Base-by-base conservation (phyloP, 2,797 vertebrate genomes). In the Strix occidentalis region DNA sequence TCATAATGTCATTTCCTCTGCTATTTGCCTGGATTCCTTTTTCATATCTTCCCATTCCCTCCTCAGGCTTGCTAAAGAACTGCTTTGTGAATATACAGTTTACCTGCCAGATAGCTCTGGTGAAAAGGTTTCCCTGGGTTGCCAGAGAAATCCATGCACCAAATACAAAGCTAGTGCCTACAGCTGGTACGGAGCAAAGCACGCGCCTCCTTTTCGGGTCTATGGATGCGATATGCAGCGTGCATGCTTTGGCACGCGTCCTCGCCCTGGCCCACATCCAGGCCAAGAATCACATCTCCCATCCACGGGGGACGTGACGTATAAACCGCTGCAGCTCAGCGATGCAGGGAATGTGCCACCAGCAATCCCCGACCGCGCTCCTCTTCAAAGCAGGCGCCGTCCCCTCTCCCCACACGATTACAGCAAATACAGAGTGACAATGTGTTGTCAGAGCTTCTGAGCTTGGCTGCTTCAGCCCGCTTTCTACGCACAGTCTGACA, bases 1-100 rank as follows among this genome's bases (percentile, higher is more conserved):
- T 95, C 79, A 71, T 75, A 80, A 87, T 89, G 82, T 94, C 94
- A 96, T 93, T 96, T 97, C 95, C 89, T 92, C 85, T 95, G 93
- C 82, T 95, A 24, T 93, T 92, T 75, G 70, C 86, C 77, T 20
- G 21, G 70, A 87, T 94, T 97, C 86, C 77, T 90, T 78, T 95
- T 69, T 79, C 60, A 8, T n/a, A 39, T 37, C 77, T 90, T 96
- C 83, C 85, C 72, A 28, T 71, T 80, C 65, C 60, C 14, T 81
- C 77, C 61, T 87, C 66, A 39, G 68, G 33, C 64, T 63, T 37
- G 39, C 75, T 45, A 54, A 45, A 89, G 77, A 88, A 13, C 8
- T 25, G 37, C 82, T 75, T 51, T 58, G 56, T 81, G 87, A 71
- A 58, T 56, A 43, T 39, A 10, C 48, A 37, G 3, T 69, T 81